Conservation (phyloP, 2,888 invertebrate species). For the Malthinus seriepunctatus region DNA sequence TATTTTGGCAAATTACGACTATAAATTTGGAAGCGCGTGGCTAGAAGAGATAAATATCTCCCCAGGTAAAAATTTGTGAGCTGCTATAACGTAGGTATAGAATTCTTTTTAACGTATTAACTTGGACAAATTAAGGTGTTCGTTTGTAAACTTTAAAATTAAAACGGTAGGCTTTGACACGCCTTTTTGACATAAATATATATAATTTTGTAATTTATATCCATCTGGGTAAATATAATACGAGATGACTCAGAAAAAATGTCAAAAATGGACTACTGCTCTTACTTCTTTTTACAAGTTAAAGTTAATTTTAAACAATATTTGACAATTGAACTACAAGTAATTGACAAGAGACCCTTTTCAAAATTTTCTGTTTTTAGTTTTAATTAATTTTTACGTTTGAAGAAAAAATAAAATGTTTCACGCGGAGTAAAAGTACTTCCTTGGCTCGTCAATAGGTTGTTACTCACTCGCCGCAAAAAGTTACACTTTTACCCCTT, state of each 20-base stretch:
- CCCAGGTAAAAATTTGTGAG: conserved; percentile 31
- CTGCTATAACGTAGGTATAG: conserved; percentile 3
- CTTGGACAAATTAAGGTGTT: conserved; percentile 14
- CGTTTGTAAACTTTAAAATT: background rate
- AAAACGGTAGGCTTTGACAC: conserved; percentile 13
- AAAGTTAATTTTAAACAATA: no score
- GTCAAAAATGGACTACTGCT: no score
- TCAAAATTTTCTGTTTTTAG: no score
- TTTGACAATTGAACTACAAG: no score
- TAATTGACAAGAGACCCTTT: no score
- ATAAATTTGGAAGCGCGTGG: conserved; percentile 50
- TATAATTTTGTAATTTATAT: conserved; percentile 1
- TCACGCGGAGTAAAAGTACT: no score
- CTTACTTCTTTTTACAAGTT: no score
- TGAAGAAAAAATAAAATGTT: no score
- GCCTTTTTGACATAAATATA: conserved; percentile 13
- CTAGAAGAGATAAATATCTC: conserved; percentile 40
- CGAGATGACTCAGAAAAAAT: background rate
- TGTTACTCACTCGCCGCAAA: no score
- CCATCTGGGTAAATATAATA: background rate
- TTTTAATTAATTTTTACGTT: no score
- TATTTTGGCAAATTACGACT: conserved; percentile 48
- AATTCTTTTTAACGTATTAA: background rate
- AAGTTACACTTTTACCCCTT: no score
- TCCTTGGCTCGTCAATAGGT: no score